These are phyloP conservation scores for Nomada flava DNA, from an alignment of 2,888 invertebrate genomes.

Conservation along the genomic window DNA sequence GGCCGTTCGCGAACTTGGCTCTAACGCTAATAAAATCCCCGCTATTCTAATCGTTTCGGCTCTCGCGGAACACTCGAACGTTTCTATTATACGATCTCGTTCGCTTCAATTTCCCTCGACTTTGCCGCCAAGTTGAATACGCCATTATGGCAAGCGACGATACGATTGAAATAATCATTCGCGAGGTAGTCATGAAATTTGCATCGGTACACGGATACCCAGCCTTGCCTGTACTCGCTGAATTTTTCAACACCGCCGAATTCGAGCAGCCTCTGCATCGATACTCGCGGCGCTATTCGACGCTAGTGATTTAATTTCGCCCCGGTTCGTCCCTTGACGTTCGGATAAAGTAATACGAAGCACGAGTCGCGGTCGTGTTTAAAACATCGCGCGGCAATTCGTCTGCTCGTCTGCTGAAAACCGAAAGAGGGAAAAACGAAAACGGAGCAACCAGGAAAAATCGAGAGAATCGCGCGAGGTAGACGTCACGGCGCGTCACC, in stretches of 20 bases:
- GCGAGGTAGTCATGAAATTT: background rate
- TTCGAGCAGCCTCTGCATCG: background rate
- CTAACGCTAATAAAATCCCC: conserved; percentile 39
- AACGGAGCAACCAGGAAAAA: background rate
- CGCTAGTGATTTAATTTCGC: conserved; percentile 17
- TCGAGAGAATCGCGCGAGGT: conserved; percentile 16
- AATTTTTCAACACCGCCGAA: background rate
- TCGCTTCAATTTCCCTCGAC: background rate
- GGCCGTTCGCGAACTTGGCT: conserved; percentile 43
- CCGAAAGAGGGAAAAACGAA: background rate
- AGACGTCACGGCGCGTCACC: conserved; percentile 28
- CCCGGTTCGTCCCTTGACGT: conserved; percentile 7
- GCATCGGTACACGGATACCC: background rate
- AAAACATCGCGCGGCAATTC: conserved; percentile 27
- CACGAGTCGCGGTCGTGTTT: conserved; percentile 19
- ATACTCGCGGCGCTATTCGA: background rate
- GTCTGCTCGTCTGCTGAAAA: conserved; percentile 12
- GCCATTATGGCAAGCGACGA: no score
- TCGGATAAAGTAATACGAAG: conserved; percentile 49
- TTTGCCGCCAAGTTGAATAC: background rate
- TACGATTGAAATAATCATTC: conserved; percentile 9
- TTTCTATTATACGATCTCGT: no score
- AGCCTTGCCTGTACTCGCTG: background rate
- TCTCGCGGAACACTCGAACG: no score
- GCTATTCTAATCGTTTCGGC: conserved; percentile 16